These are phyloP conservation scores for Acanthurus tractus DNA, from an alignment of 2,797 vertebrate species.

Conservation along the genomic window DNA sequence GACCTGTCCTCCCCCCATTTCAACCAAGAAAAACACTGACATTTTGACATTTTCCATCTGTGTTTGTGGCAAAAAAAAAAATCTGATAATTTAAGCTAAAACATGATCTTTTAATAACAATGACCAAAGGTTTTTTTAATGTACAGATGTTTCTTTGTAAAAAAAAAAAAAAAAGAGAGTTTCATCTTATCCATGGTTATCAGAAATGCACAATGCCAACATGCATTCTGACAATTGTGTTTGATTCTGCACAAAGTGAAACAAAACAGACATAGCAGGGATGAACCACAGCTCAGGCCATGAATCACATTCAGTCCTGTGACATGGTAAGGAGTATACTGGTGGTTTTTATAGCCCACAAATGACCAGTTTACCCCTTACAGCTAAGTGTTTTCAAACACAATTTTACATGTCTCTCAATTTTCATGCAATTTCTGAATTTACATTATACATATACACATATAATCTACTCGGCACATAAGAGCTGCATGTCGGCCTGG, in stretches of 20 bases:
- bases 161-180: too few species aligned
- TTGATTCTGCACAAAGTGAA: constrained; percentile 2
- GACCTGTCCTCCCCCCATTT: too few species aligned
- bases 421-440: constrained; percentile 26
- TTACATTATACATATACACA: not conserved
- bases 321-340: constrained; percentile 7
- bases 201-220: too few species aligned
- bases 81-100: too few species aligned
- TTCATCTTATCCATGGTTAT: too few species aligned
- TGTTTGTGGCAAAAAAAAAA: too few species aligned
- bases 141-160: too few species aligned
- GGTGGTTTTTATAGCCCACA: constrained; percentile 20
- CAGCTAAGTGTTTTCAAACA: constrained; percentile 15
- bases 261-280: not conserved
- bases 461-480: constrained; percentile 2
- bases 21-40: too few species aligned
- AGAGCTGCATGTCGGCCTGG: not conserved
- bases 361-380: constrained; percentile 18
- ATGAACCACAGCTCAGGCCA: constrained; percentile 22
- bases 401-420: not conserved
- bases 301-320: constrained; percentile 15
- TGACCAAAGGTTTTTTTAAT: too few species aligned
- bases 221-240: too few species aligned
- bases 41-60: too few species aligned
- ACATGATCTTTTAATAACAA: too few species aligned